Percentiles rank a stretch among this genome's conserved stretches.
phyloP scores from a whole-genome alignment of 1,140 invertebrate species.

The Temnothorax curvispinosus region DNA sequence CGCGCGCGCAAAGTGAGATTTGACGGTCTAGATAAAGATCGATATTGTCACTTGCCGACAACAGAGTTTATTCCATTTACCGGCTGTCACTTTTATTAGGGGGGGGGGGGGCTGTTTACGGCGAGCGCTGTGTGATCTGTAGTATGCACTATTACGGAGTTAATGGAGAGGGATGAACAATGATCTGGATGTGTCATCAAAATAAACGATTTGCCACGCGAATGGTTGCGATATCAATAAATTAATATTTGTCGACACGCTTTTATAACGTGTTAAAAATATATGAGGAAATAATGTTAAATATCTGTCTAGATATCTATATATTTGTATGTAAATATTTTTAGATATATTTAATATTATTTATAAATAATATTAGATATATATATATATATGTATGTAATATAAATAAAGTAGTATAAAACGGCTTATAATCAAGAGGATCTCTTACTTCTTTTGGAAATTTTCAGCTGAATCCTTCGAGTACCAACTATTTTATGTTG shows the following conservation, averaged over 20 bases:
- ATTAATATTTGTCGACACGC: background rate
- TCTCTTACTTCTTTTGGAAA: background rate
- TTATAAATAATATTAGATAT: background rate
- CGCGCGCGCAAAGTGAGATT: slow-evolving; percentile 8
- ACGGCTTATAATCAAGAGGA: background rate
- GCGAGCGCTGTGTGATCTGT: background rate
- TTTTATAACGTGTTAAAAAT: background rate
- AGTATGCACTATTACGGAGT: background rate
- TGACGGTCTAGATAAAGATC: slow-evolving; percentile 20
- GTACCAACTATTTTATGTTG: background rate
- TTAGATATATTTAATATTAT: background rate
- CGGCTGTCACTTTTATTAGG: background rate
- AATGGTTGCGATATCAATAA: background rate
- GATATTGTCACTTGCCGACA: slow-evolving; percentile 4
- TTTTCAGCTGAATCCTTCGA: background rate
- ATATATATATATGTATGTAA: no score
- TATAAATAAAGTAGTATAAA: background rate
- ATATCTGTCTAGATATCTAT: background rate
- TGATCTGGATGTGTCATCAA: background rate
- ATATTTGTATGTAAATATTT: no score
- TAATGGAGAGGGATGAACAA: background rate
- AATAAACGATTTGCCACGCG: slow-evolving; percentile 30
- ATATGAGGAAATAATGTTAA: background rate
- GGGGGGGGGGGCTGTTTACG: background rate
- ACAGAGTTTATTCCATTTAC: slow-evolving; percentile 19